Conservation (phyloP, 2,888 invertebrate species). For the Hydrotaea cyrtoneurina region DNA sequence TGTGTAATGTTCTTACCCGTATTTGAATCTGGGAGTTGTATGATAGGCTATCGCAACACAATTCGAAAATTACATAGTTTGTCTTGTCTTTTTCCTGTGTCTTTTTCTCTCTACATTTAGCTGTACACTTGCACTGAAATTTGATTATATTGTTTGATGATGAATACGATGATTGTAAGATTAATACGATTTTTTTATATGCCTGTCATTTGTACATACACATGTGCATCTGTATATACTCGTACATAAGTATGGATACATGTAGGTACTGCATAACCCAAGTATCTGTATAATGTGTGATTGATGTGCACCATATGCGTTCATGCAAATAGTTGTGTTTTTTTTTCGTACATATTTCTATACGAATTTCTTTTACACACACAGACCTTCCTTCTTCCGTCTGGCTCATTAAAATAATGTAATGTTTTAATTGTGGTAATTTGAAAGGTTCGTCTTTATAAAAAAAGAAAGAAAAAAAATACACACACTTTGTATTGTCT, state of each 20-base stretch:
- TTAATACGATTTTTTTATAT: background rate
- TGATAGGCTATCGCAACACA: too few relatives aligned
- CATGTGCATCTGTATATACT: background rate
- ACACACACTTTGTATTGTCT: conserved; percentile 7
- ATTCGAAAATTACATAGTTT: too few relatives aligned
- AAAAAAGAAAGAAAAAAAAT: background rate
- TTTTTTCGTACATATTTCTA: background rate
- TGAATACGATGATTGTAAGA: conserved; percentile 19
- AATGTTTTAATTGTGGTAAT: conserved; percentile 22
- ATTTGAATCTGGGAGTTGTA: too few relatives aligned
- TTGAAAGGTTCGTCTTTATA: background rate
- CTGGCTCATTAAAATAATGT: conserved; percentile 19
- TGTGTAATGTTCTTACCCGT: too few relatives aligned
- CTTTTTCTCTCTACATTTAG: background rate
- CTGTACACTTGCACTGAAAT: background rate
- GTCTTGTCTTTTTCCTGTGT: conserved; percentile 5
- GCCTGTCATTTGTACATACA: too few relatives aligned
- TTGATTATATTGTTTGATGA: conserved; percentile 31
- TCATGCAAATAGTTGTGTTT: conserved; percentile 69
- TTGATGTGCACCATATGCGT: conserved; percentile 63
- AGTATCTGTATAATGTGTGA: conserved; percentile 44
- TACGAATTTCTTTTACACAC: background rate
- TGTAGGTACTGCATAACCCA: background rate
- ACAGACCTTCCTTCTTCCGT: background rate
- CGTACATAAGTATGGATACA: too few relatives aligned